Evolutionary conservation across 2,797 vertebrate species (phyloP).

Genomic region (Botia almorhae): DNA sequence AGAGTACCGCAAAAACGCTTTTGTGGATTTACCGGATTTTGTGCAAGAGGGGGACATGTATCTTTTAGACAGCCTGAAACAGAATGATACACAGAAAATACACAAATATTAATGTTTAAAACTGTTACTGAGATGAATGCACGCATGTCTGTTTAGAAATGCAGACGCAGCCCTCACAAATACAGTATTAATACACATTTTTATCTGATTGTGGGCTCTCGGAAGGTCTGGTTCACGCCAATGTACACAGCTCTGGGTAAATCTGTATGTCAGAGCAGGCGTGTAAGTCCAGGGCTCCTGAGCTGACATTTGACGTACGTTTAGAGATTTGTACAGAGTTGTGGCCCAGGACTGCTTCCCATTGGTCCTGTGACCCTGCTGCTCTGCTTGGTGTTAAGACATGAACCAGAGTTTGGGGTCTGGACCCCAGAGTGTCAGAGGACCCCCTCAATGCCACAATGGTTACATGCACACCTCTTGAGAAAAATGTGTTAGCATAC

Average conservation of each 20-base stretch:
- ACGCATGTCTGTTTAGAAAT: no score
- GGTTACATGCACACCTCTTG: constrained; percentile 55
- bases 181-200: constrained; percentile 17
- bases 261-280: constrained; percentile 30
- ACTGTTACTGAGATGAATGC: not conserved
- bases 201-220: constrained; percentile 13
- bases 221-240: constrained; percentile 32
- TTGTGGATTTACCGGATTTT: constrained; percentile 49
- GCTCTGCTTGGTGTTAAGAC: constrained; percentile 61
- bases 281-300: constrained; percentile 31
- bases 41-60: no score
- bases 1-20: constrained; percentile 47
- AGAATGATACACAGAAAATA: constrained; percentile 10
- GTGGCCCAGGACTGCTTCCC: constrained; percentile 52
- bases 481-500: constrained; percentile 61
- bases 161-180: not conserved
- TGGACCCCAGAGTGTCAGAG: constrained; percentile 57
- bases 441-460: constrained; percentile 32
- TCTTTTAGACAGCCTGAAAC: not conserved
- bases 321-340: constrained; percentile 33
- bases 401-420: constrained; percentile 61
- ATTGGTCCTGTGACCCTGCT: constrained; percentile 55
- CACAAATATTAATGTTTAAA: constrained; percentile 4
- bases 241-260: constrained; percentile 42
- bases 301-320: constrained; percentile 32